Conservation (phyloP, 2,797 vertebrate genomes). For the Threskiornis aethiopicus region DNA sequence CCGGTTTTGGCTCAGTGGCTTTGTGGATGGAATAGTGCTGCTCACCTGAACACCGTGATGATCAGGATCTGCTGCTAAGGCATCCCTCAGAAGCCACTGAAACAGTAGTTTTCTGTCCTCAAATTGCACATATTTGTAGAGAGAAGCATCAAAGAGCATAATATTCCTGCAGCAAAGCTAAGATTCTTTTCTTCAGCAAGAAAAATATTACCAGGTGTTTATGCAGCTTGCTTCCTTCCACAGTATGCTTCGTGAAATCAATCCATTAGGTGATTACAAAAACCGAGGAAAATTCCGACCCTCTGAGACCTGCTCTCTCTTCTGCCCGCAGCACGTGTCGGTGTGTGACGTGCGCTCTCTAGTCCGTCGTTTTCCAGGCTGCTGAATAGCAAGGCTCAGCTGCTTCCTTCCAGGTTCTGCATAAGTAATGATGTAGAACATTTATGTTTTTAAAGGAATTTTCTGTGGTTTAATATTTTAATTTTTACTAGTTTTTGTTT, state of each 20-base stretch:
- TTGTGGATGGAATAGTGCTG: neutral
- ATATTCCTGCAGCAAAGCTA: neutral
- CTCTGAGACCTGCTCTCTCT: neutral
- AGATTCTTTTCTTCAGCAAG: neutral
- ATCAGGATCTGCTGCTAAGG: neutral
- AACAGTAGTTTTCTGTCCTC: neutral
- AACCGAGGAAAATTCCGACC: neutral
- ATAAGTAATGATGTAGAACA: neutral
- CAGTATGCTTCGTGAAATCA: neutral
- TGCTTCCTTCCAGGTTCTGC: neutral
- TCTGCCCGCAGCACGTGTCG: neutral
- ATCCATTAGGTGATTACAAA: neutral
- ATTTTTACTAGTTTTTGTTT: neutral
- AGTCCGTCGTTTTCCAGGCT: neutral
- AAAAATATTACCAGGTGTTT: neutral
- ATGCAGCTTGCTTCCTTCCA: neutral
- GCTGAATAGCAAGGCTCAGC: neutral
- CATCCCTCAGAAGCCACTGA: neutral
- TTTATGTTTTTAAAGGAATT: neutral
- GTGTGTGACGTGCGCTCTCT: neutral
- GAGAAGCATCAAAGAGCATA: neutral
- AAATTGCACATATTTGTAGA: neutral
- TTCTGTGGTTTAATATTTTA: neutral
- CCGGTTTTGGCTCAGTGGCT: neutral
- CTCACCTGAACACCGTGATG: neutral